Conservation (phyloP, 1,140 invertebrate genomes). For the Pachypeltis micranthus region DNA sequence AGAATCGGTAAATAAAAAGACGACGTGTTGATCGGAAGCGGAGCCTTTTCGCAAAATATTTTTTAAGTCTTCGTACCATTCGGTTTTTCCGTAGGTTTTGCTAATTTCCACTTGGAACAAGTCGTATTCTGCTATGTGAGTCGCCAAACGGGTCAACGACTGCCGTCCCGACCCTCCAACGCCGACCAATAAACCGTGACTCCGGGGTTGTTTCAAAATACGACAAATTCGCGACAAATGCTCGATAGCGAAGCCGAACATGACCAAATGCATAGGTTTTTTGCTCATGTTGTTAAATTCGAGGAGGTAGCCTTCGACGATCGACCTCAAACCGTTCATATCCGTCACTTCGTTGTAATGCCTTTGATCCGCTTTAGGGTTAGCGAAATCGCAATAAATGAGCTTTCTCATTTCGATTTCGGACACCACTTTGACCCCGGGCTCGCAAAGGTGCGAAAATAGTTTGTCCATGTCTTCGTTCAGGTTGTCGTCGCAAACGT, state of each 20-base stretch:
- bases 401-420: conserved; percentile 73
- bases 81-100: conserved; percentile 64
- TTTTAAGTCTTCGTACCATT: conserved; percentile 89
- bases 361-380: conserved; percentile 80
- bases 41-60: conserved; percentile 66
- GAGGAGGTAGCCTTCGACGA: conserved; percentile 80
- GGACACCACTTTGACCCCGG: conserved; percentile 37
- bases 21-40: conserved; percentile 67
- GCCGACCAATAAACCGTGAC: conserved; percentile 73
- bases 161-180: conserved; percentile 87
- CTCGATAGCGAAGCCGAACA: conserved; percentile 90
- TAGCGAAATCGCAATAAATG: conserved; percentile 90
- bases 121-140: conserved; percentile 89
- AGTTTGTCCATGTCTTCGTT: conserved; percentile 43
- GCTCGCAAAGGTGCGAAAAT: conserved; percentile 32
- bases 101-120: conserved; percentile 74
- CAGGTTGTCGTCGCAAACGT: conserved; percentile 36
- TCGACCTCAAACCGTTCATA: conserved; percentile 63
- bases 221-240: conserved; percentile 84
- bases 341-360: conserved; percentile 81
- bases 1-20: conserved; percentile 82
- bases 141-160: conserved; percentile 74
- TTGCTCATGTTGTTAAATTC: conserved; percentile 95
- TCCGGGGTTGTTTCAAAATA: conserved; percentile 80
- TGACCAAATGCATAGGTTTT: conserved; percentile 91